A percentile compares a stretch with the other conserved stretches of the same genome.
Evolutionary conservation across 2,797 vertebrate genomes (phyloP).

Genomic region (Enteromius afrohamiltoni): DNA sequence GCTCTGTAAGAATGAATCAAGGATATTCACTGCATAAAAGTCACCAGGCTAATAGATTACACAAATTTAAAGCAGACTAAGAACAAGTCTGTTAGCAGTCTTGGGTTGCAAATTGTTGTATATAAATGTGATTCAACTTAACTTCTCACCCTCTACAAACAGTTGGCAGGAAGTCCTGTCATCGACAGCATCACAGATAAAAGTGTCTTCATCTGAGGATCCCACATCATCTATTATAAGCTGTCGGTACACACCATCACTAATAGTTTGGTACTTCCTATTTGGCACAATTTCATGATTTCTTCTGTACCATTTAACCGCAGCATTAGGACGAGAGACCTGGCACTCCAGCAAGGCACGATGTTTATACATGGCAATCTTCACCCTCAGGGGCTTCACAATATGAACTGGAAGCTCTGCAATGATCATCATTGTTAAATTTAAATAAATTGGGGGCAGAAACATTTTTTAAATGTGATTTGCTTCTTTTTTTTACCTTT

Average conservation of each 20-base stretch:
- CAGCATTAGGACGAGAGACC: constrained; percentile 87
- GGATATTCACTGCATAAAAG: constrained; percentile 48
- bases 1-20: constrained; percentile 80
- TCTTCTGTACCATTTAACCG: constrained; percentile 90
- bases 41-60: not conserved
- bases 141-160: constrained; percentile 89
- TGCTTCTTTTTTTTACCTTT: constrained; percentile 77
- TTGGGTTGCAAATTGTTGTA: not conserved
- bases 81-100: not conserved
- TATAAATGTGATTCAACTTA: not conserved
- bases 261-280: constrained; percentile 86
- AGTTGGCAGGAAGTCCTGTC: constrained; percentile 90
- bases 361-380: constrained; percentile 92
- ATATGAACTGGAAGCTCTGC: constrained; percentile 91
- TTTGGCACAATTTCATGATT: constrained; percentile 75
- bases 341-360: constrained; percentile 92
- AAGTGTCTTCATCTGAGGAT: constrained; percentile 91
- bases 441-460: not conserved
- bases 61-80: not conserved
- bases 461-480: not conserved
- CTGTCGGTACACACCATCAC: constrained; percentile 89
- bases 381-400: constrained; percentile 87
- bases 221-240: constrained; percentile 86
- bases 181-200: constrained; percentile 90
- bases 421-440: constrained; percentile 25